Evolutionary conservation across 2,888 invertebrate species (phyloP).

Genomic region (Craniophora ligustri): DNA sequence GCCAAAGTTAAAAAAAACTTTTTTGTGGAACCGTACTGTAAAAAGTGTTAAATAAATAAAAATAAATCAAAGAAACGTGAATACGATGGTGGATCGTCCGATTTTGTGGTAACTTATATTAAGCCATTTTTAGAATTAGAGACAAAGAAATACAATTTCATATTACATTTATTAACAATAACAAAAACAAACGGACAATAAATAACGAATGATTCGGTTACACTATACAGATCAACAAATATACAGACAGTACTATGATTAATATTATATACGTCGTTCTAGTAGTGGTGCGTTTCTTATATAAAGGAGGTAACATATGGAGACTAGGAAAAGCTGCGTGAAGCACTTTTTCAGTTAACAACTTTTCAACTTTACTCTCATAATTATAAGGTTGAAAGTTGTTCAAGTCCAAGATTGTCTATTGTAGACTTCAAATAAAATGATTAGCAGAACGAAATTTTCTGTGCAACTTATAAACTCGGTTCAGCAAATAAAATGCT

Average conservation of each 20-base stretch:
- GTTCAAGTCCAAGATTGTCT: background rate
- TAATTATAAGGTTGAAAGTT: background rate
- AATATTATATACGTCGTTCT: background rate
- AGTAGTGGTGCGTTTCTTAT: constrained; percentile 4
- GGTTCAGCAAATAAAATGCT: no score
- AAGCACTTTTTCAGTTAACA: background rate
- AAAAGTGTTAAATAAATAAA: no score
- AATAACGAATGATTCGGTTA: constrained; percentile 31
- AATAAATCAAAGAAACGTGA: no score
- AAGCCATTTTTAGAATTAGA: no score
- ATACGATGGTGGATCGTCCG: no score
- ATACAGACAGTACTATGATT: constrained; percentile 16
- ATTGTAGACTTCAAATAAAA: no score
- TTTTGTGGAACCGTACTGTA: no score
- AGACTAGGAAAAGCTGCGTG: background rate
- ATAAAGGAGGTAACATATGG: background rate
- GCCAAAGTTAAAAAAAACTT: no score
- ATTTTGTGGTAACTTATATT: no score
- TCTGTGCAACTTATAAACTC: no score
- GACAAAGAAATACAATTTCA: background rate
- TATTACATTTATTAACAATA: constrained; percentile 37
- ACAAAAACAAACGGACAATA: constrained; percentile 34
- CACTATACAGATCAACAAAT: constrained; percentile 25
- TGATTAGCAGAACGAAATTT: no score
- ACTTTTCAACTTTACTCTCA: background rate